phyloP scores from a whole-genome alignment of 2,888 invertebrate genomes.

The Amphipyra berbera region DNA sequence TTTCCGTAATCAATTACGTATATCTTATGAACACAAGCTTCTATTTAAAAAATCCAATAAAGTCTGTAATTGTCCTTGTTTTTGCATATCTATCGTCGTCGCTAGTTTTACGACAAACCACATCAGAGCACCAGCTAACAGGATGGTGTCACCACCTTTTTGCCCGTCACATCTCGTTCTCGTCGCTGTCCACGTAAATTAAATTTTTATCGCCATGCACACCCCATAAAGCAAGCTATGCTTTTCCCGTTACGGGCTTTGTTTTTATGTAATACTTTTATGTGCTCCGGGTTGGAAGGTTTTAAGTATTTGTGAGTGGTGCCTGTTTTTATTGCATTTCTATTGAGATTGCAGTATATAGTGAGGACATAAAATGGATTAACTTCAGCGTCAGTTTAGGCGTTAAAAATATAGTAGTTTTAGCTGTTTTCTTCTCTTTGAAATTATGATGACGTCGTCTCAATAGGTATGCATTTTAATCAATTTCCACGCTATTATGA shows the following conservation, averaged over 20 bases:
- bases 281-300: conserved; percentile 26
- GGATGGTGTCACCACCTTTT: conserved; percentile 32
- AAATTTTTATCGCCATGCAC: conserved; percentile 66
- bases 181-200: conserved; percentile 63
- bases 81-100: neutral
- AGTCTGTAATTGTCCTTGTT: neutral
- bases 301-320: conserved; percentile 29
- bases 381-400: neutral
- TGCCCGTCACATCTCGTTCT: conserved; percentile 44
- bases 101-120: conserved; percentile 9
- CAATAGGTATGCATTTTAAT: too few species aligned
- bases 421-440: too few species aligned
- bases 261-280: conserved; percentile 41
- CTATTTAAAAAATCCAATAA: neutral
- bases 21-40: neutral
- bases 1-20: too few species aligned
- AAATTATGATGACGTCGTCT: neutral
- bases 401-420: neutral
- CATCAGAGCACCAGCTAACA: neutral
- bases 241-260: conserved; percentile 13
- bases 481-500: too few species aligned
- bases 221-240: conserved; percentile 62
- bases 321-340: conserved; percentile 26
- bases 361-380: conserved; percentile 1
- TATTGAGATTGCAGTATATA: conserved; percentile 18